A percentile compares a stretch with the other conserved stretches of the same genome.
Evolutionary conservation across 2,797 vertebrate species (phyloP).

Genomic region (Otus scops): DNA sequence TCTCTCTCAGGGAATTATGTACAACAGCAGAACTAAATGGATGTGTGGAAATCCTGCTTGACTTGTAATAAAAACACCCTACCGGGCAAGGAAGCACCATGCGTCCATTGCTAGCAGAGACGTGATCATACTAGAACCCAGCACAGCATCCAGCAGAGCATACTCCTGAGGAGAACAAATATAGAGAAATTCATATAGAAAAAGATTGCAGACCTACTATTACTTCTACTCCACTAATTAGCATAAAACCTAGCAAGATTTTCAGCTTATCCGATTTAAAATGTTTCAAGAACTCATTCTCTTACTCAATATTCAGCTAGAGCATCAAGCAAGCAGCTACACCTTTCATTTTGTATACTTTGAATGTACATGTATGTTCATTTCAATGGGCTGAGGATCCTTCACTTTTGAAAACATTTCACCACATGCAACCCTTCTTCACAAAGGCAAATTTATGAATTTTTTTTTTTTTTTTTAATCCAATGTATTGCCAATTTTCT

Average conservation of each 20-base stretch:
- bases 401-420: neutral
- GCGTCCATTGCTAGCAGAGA: slow-evolving; percentile 87
- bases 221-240: neutral
- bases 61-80: neutral
- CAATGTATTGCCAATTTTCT: neutral
- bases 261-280: neutral
- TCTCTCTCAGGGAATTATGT: neutral
- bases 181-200: neutral
- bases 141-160: slow-evolving; percentile 81
- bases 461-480: neutral
- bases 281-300: neutral
- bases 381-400: neutral
- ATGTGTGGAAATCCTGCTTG: neutral
- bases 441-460: neutral
- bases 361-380: neutral
- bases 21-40: neutral
- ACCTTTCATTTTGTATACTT: neutral
- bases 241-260: neutral
- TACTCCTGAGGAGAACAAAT: slow-evolving; percentile 77
- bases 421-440: neutral
- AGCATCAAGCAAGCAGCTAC: neutral
- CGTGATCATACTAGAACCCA: slow-evolving; percentile 83
- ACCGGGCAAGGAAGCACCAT: slow-evolving; percentile 95
- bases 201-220: neutral
- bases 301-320: neutral